Evolutionary conservation across 2,888 invertebrate genomes (phyloP).

Genomic region (Helleia helle): DNA sequence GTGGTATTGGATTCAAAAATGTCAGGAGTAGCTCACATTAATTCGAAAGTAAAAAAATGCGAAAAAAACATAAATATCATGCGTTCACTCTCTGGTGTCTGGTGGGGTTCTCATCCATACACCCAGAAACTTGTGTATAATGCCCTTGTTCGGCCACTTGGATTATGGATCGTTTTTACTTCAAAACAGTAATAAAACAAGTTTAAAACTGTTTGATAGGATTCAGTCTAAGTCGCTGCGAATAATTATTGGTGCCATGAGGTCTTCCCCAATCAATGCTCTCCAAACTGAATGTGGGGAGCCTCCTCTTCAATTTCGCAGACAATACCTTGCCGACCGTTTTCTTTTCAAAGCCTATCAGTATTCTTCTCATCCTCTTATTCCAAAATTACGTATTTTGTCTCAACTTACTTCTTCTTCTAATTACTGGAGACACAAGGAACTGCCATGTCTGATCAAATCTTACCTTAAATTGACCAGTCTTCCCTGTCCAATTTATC

Average conservation of each 20-base stretch:
- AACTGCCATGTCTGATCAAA: too few species aligned
- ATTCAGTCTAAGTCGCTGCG: too few species aligned
- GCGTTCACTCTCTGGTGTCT: not conserved
- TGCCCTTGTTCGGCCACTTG: not conserved
- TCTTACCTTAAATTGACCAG: too few species aligned
- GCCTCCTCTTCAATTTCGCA: not conserved
- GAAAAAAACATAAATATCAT: conserved; percentile 4
- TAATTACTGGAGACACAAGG: too few species aligned
- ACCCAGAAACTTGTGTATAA: not conserved
- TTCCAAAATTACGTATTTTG: not conserved
- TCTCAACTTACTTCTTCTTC: too few species aligned
- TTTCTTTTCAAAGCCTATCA: not conserved
- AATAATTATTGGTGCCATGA: too few species aligned
- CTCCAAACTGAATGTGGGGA: not conserved
- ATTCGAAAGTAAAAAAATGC: not conserved
- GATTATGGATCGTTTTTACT: not conserved
- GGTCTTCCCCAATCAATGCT: too few species aligned
- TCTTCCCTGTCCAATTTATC: too few species aligned
- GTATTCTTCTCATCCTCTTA: not conserved
- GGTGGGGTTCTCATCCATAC: too few species aligned
- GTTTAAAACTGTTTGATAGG: too few species aligned
- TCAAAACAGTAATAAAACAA: not conserved
- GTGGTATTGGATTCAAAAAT: too few species aligned
- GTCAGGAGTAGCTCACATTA: too few species aligned
- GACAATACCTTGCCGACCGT: not conserved